These are phyloP conservation scores for Eudemis profundana DNA, from an alignment of 2,888 invertebrate species.

Conservation along the genomic window DNA sequence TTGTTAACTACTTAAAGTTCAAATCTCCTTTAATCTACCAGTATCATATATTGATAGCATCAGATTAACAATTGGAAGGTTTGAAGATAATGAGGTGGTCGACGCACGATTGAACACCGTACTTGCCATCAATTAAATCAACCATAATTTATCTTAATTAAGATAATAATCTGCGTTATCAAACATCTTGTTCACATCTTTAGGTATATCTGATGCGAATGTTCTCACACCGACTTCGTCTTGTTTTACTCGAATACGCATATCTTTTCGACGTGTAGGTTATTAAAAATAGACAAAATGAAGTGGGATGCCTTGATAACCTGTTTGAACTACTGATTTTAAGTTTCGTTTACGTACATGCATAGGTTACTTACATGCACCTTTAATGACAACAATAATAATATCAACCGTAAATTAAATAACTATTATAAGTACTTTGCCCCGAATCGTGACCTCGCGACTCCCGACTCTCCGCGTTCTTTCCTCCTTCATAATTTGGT, in stretches of 20 bases:
- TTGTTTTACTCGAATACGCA: constrained; percentile 2
- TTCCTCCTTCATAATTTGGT: no score
- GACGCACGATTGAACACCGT: constrained; percentile 44
- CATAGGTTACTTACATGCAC: no score
- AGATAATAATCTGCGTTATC: constrained; percentile 39
- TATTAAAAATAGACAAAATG: no score
- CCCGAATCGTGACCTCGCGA: no score
- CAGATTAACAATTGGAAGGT: constrained; percentile 32
- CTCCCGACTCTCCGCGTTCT: no score
- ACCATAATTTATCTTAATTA: constrained; percentile 43
- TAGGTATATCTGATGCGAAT: constrained; percentile 37
- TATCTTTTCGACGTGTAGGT: neutral
- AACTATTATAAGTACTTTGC: no score
- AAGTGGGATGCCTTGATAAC: no score
- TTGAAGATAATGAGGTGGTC: constrained; percentile 36
- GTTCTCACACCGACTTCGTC: constrained; percentile 35
- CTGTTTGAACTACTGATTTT: no score
- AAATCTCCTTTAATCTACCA: constrained; percentile 3
- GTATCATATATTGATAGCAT: constrained; percentile 19
- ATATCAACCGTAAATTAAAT: no score
- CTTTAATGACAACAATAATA: no score
- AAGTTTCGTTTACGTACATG: no score
- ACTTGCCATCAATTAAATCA: constrained; percentile 43
- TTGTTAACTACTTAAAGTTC: neutral
- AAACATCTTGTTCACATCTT: constrained; percentile 42